phyloP scores from a whole-genome alignment of 2,888 invertebrate genomes.

The Papilio demoleus region DNA sequence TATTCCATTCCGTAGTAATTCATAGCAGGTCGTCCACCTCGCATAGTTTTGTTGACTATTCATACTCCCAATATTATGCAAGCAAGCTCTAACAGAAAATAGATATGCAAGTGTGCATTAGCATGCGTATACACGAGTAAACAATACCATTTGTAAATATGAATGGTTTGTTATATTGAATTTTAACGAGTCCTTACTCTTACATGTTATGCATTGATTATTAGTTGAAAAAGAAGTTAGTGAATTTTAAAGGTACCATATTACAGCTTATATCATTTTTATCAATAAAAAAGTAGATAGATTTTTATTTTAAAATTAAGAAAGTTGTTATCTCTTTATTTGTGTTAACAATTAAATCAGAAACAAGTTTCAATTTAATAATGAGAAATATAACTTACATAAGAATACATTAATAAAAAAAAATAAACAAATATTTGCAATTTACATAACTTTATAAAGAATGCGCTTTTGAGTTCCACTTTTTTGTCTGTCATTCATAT shows the following conservation, averaged over 20 bases:
- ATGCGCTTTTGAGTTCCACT: conserved; percentile 44
- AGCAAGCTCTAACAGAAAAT: conserved; percentile 27
- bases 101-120: conserved; percentile 46
- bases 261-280: conserved; percentile 45
- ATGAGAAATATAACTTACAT: conserved; percentile 50
- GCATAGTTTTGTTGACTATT: conserved; percentile 21
- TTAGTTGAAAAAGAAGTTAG: conserved; percentile 3
- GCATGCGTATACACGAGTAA: conserved; percentile 50
- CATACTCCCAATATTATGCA: conserved; percentile 37
- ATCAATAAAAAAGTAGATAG: conserved; percentile 32
- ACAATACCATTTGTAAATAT: conserved; percentile 50
- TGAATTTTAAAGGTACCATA: conserved; percentile 1
- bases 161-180: conserved; percentile 50
- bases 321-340: no score
- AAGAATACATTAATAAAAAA: conserved; percentile 54
- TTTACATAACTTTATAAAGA: conserved; percentile 50
- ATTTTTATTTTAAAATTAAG: no score
- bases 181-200: conserved; percentile 54
- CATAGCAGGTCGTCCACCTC: conserved; percentile 23
- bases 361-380: conserved; percentile 17
- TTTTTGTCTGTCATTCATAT: conserved; percentile 39
- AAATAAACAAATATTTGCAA: conserved; percentile 58
- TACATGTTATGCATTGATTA: conserved; percentile 46
- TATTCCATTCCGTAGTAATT: neutral
- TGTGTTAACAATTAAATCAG: no score